These are phyloP conservation scores for Rhynchophorus ferrugineus DNA, from an alignment of 1,140 invertebrate genomes.

Conservation along the genomic window DNA sequence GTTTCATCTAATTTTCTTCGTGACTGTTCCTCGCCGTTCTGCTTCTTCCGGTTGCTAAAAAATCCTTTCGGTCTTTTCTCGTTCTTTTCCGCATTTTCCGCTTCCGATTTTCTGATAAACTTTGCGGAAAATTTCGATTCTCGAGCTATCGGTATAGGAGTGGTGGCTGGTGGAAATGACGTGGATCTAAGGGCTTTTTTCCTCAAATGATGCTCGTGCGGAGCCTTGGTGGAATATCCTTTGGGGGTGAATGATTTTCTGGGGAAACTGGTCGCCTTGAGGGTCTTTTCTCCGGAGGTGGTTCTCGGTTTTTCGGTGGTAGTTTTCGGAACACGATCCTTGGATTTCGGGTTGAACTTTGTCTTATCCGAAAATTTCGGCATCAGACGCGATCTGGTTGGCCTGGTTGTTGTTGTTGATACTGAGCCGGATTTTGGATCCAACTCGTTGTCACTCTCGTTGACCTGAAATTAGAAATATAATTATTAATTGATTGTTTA, in stretches of 20 bases:
- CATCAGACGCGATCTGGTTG: slow-evolving; percentile 5
- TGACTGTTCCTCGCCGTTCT: slow-evolving; percentile 1
- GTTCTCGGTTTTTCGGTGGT: slow-evolving; percentile 25
- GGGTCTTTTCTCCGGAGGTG: slow-evolving; percentile 1
- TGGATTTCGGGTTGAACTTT: slow-evolving; percentile 1
- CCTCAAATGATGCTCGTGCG: slow-evolving; percentile 7
- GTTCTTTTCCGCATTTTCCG: slow-evolving; percentile 5
- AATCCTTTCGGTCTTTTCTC: slow-evolving; percentile 10
- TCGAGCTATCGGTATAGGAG: slow-evolving; percentile 4
- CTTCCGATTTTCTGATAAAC: slow-evolving; percentile 7
- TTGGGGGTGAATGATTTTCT: slow-evolving; percentile 9
- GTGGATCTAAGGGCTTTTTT: slow-evolving; percentile 16
- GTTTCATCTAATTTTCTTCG: background rate
- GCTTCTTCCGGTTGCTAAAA: slow-evolving; percentile 5
- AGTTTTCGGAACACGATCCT: background rate
- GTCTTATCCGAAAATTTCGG: slow-evolving; percentile 14
- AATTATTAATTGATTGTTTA: background rate
- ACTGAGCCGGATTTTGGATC: slow-evolving; percentile 21
- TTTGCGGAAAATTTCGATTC: slow-evolving; percentile 15
- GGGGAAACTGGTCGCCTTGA: slow-evolving; percentile 11
- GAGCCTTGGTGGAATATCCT: background rate
- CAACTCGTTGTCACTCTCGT: slow-evolving; percentile 33
- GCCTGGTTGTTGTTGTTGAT: slow-evolving; percentile 13
- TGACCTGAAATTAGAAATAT: slow-evolving; percentile 19
- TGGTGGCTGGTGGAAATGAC: slow-evolving; percentile 13